Evolutionary conservation across 2,888 invertebrate species (phyloP), one percentile per base, ranked within the genome.

Genomic region (Eurois occulta): DNA sequence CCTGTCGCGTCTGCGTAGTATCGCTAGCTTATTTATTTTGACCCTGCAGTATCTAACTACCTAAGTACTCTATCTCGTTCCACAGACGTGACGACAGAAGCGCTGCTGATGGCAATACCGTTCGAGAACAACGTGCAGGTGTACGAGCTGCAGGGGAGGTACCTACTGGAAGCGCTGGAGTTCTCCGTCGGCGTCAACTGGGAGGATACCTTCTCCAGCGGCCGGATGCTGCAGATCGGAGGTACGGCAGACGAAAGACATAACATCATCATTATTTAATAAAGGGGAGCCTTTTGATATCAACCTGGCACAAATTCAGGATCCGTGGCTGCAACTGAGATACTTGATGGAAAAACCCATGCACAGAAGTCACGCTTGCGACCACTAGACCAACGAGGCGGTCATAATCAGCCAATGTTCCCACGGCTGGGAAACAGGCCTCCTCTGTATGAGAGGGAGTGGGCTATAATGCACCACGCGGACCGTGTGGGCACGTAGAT

Each of bases 121-220:
- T 99, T 99, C 91, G 97, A 97, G 90, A 98, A 98, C 93, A 97
- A 97, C 67, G 95, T 98, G 79, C 98, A 98, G 89, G 96, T 98
- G 24, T 97, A 98, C 76, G 98, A 98, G 88, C 92, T 99, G 75
- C 95, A 97, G 72, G 99, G 99, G 0, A 93, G 96, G 80, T 94
- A 97, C 86, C 91, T 99, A 8, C 90, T 97, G 75, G 97, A 97
- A 79, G 97, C 98, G 21, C 95, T 98, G 2, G 98, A 98, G 92
- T 97, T 95, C 90, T 96, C 97, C 0, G 96, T 97, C 0, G 94
- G 95, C 35, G 92, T 92, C 21, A 91, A 90, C 35, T 94, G 92
- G 88, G 91, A 91, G 0, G 93, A 92, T 0, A 89, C 90, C 76
- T 96, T 96, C 89, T 91, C 93, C 80, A 96, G 96, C 75, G 90